Percentiles rank a stretch among this genome's conserved stretches.
Evolutionary conservation across 2,113 vertebrate species (phyloP).

Genomic region (Oncorhynchus tshawytscha): DNA sequence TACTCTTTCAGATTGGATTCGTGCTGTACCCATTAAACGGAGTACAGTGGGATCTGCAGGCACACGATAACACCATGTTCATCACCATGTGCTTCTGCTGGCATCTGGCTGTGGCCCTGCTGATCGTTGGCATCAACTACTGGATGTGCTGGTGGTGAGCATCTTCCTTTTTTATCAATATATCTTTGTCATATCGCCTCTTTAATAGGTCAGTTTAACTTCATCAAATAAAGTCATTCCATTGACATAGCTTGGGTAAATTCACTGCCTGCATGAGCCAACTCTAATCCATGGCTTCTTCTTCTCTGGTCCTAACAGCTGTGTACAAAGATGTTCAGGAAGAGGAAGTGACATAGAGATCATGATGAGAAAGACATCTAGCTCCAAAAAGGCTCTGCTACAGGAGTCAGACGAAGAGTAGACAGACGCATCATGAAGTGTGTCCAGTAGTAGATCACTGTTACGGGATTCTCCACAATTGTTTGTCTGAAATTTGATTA

Average conservation of each 20-base stretch:
- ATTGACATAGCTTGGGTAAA: background rate
- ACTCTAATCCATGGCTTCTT: background rate
- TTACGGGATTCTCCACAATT: too few relatives aligned
- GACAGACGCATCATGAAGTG: background rate
- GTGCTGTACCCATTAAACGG: conserved; percentile 85
- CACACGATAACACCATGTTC: conserved; percentile 87
- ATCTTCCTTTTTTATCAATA: background rate
- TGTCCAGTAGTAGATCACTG: background rate
- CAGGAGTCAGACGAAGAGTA: conserved; percentile 77
- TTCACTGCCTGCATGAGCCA: background rate
- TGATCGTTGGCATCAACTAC: conserved; percentile 68
- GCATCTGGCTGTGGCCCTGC: conserved; percentile 80
- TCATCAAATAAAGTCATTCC: too few relatives aligned
- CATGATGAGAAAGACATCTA: conserved; percentile 56
- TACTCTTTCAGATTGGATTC: conserved; percentile 82
- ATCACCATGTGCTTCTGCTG: conserved; percentile 97
- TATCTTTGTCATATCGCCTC: too few relatives aligned
- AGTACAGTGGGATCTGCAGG: conserved; percentile 72
- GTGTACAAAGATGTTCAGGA: conserved; percentile 29
- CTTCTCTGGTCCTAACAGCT: conserved; percentile 35
- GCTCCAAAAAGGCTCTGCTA: conserved; percentile 73
- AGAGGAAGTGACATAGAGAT: conserved; percentile 61
- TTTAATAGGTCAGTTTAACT: too few relatives aligned
- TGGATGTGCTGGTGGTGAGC: conserved; percentile 76
- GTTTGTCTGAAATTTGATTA: background rate